These are phyloP conservation scores for Monopis laevigella DNA, from an alignment of 2,888 invertebrate species.

Conservation along the genomic window DNA sequence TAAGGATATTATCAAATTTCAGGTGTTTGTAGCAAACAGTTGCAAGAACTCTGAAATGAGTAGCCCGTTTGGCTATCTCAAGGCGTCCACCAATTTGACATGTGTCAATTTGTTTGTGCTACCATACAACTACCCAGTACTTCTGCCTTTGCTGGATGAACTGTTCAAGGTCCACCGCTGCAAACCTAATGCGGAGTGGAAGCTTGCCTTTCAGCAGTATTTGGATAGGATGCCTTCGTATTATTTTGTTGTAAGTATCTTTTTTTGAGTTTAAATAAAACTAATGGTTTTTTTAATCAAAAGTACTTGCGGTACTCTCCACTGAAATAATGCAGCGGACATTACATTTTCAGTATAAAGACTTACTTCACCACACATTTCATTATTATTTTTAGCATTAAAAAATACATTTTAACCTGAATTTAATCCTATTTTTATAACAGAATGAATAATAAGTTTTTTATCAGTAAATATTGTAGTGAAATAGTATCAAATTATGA, in stretches of 20 bases:
- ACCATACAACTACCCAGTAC: conserved; percentile 98
- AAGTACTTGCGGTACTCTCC: background rate
- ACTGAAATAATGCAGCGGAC: too few relatives aligned
- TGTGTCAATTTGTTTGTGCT: conserved; percentile 97
- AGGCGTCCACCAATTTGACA: conserved; percentile 91
- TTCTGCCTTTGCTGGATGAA: conserved; percentile 92
- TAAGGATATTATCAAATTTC: conserved; percentile 24
- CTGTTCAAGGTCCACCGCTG: conserved; percentile 91
- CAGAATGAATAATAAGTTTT: too few relatives aligned
- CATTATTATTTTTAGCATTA: too few relatives aligned
- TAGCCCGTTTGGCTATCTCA: conserved; percentile 97
- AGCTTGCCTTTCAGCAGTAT: conserved; percentile 92
- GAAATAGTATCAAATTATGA: too few relatives aligned
- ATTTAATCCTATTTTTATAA: too few relatives aligned
- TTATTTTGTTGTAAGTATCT: conserved; percentile 76
- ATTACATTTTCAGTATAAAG: too few relatives aligned
- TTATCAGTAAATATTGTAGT: too few relatives aligned
- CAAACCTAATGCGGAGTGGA: conserved; percentile 93
- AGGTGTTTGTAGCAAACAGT: conserved; percentile 91
- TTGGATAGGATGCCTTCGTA: conserved; percentile 97
- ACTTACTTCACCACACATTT: too few relatives aligned
- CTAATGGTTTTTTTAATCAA: background rate
- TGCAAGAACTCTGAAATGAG: conserved; percentile 83
- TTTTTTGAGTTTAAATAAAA: background rate
- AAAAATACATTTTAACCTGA: too few relatives aligned